Base-by-base conservation (phyloP, 2,797 vertebrate genomes). In the Danio kyathit region DNA sequence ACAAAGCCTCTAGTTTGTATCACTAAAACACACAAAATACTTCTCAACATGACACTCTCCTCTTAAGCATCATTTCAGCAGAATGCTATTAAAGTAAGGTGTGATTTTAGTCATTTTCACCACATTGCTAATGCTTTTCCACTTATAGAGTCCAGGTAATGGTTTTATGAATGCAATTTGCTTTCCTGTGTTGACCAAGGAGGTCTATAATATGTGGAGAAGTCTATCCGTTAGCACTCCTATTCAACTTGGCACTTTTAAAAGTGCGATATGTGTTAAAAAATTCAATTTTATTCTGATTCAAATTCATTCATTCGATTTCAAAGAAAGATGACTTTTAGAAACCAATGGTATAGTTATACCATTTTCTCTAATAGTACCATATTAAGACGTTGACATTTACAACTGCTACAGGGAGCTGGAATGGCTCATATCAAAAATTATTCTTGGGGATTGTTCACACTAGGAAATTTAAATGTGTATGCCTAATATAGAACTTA, bases 151-250 rank as follows among this genome's bases (percentile, higher is more conserved):
- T 40, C 29, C n/a, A 43, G 11, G 0, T 21, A 79, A 79, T 44
- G 67, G 14, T 52, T 43, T 63, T n/a, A 71, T 61, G 57, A 52
- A 43, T 61, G 67, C 67, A 69, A 59, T 78, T 61, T 21, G 29
- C 13, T 54, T 63, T 54, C n/a, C 56, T 43, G 10, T 59, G 38
- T 67, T 67, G 52, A 46, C 51, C n/a, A 72, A 46, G 14, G 9
- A 59, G 8, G 17, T 46, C 71, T 74, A 46, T 59, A 46, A 74
- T 59, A 74, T 74, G 17, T 10, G 1, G 17, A 16, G 54, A 59
- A 59, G 57, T 17, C 41, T 16, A 10, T 29, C 54, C 54, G 59
- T 74, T 74, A 74, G 52, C 40, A 14, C 38, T 44, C 38, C 17
- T 4, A 43, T 56, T 57, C 40, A 14, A 17, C n/a, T 57, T 19